Conservation (phyloP, 2,888 invertebrate species). For the Hedya salicella region DNA sequence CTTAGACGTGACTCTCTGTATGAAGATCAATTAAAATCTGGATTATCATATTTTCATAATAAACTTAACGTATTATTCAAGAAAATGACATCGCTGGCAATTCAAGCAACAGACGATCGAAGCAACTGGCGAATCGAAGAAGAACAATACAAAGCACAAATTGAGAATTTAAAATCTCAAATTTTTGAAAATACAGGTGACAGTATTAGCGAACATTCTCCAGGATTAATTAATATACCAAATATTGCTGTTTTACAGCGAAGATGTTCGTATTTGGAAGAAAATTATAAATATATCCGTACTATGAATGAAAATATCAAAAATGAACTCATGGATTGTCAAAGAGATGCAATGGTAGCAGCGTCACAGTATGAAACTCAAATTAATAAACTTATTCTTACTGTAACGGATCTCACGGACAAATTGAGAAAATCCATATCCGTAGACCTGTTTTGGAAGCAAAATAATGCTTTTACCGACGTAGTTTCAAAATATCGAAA, state of each 20-base stretch:
- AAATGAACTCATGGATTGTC: conserved; percentile 77
- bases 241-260: conserved; percentile 62
- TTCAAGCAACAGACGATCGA: conserved; percentile 71
- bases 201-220: conserved; percentile 70
- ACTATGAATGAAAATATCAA: conserved; percentile 81
- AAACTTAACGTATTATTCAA: conserved; percentile 76
- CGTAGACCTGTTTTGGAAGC: conserved; percentile 77
- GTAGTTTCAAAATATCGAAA: conserved; percentile 81
- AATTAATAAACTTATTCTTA: conserved; percentile 70
- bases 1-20: conserved; percentile 60
- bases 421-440: conserved; percentile 79
- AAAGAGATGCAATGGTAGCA: conserved; percentile 74
- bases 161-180: conserved; percentile 70
- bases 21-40: conserved; percentile 67
- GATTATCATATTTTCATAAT: conserved; percentile 72
- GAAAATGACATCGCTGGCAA: conserved; percentile 74
- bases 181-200: conserved; percentile 63
- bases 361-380: conserved; percentile 73
- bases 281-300: conserved; percentile 74
- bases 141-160: conserved; percentile 75
- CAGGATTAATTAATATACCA: conserved; percentile 64
- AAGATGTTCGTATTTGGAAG: conserved; percentile 76
- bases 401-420: conserved; percentile 71
- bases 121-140: conserved; percentile 76
- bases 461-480: conserved; percentile 81